A percentile compares a stretch with the other conserved stretches of the same genome.
These are phyloP conservation scores for Drosophila setosimentum DNA, from an alignment of 2,888 invertebrate genomes.

Conservation along the genomic window DNA sequence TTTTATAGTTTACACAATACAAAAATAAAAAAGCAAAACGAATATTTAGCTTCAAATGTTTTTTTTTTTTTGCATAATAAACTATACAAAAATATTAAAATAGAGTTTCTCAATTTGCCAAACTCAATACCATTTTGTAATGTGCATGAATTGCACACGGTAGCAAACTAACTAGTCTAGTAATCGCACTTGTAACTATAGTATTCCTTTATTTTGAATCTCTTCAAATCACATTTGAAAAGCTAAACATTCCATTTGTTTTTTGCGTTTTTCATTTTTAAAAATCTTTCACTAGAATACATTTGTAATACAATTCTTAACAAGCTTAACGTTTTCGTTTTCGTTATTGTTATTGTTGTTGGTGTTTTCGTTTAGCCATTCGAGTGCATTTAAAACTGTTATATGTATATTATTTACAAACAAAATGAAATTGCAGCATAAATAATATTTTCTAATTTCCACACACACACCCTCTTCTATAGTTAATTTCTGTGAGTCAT, in stretches of 20 bases:
- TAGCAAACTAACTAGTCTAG: not conserved
- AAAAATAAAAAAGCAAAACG: slow-evolving; percentile 40
- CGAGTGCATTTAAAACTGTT: not conserved
- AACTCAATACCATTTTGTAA: slow-evolving; percentile 10
- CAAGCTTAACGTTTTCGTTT: not conserved
- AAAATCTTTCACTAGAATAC: not conserved
- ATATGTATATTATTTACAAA: not conserved
- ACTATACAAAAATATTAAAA: slow-evolving; percentile 25
- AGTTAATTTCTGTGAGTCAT: not conserved
- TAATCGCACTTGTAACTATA: not conserved
- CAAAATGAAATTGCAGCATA: not conserved
- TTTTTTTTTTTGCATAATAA: slow-evolving; percentile 38
- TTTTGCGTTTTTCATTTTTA: not conserved
- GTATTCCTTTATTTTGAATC: not conserved
- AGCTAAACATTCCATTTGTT: not conserved
- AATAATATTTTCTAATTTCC: not conserved
- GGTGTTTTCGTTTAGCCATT: not conserved
- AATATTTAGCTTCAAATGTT: slow-evolving; percentile 50
- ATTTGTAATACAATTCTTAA: not conserved
- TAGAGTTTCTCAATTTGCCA: slow-evolving; percentile 13
- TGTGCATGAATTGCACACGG: slow-evolving; percentile 22
- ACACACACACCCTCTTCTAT: not conserved
- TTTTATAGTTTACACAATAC: slow-evolving; percentile 75
- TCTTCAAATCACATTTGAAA: not conserved
- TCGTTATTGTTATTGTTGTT: not conserved